Percentiles rank a stretch among this genome's conserved stretches.
Conservation (phyloP, 1,140 invertebrate species). For the Camponotus floridanus region DNA sequence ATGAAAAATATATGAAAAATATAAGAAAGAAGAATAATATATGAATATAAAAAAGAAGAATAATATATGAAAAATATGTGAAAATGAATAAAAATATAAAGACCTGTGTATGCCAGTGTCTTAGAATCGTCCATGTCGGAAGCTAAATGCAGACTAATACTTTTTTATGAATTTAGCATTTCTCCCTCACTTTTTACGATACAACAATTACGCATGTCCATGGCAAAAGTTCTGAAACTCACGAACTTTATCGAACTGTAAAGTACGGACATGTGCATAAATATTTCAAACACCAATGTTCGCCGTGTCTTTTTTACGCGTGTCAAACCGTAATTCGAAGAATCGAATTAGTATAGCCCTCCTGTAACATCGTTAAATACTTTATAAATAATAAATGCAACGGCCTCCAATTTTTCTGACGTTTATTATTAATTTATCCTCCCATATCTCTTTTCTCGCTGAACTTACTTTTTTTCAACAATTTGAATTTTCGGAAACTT, state of each 20-base stretch:
- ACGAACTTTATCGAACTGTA: background rate
- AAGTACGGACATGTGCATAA: constrained; percentile 18
- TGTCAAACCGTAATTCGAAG: background rate
- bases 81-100: background rate
- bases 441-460: background rate
- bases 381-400: constrained; percentile 31
- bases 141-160: constrained; percentile 22
- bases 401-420: background rate
- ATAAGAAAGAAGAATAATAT: too few species aligned
- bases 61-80: background rate
- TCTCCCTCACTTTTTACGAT: background rate
- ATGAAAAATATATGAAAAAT: too few species aligned
- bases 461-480: constrained; percentile 18
- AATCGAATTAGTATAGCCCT: constrained; percentile 18
- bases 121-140: constrained; percentile 28
- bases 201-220: constrained; percentile 45
- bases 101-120: constrained; percentile 18
- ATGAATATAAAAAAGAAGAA: too few species aligned
- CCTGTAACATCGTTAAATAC: constrained; percentile 13
- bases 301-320: background rate
- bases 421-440: constrained; percentile 33
- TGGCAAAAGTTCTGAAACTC: constrained; percentile 39
- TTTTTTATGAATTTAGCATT: constrained; percentile 41
- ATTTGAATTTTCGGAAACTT: constrained; percentile 17
- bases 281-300: constrained; percentile 40